Evolutionary conservation across 92 coral and sea anemone species (phyloP).

Genomic region (Chrysogorgia sp.): DNA sequence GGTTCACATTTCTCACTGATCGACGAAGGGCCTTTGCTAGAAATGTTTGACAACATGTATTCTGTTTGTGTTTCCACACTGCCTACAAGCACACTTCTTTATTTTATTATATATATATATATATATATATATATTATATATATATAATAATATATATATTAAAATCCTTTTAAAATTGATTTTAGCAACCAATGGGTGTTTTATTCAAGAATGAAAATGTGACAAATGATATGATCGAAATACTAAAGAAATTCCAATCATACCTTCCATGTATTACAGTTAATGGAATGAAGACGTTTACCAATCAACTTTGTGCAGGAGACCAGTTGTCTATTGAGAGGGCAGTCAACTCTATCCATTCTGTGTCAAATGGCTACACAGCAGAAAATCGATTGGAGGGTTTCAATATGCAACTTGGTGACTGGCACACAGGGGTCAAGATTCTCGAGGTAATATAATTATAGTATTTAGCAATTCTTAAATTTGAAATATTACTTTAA

Average conservation of each 20-base stretch:
- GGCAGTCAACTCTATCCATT: slow-evolving; percentile 61
- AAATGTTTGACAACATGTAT: too few relatives aligned
- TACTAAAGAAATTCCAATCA: slow-evolving; percentile 46
- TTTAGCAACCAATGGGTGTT: slow-evolving; percentile 57
- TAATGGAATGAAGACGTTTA: slow-evolving; percentile 14
- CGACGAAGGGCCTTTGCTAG: too few relatives aligned
- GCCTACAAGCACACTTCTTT: too few relatives aligned
- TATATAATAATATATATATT: too few relatives aligned
- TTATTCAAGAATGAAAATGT: slow-evolving; percentile 60
- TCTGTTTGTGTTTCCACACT: too few relatives aligned
- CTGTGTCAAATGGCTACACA: slow-evolving; percentile 62
- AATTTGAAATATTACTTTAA: not conserved
- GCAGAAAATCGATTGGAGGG: slow-evolving; percentile 44
- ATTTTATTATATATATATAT: too few relatives aligned
- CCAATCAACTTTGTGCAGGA: slow-evolving; percentile 49
- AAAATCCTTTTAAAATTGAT: not conserved
- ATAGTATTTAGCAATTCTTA: not conserved
- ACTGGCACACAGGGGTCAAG: slow-evolving; percentile 56
- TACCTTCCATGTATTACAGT: slow-evolving; percentile 38
- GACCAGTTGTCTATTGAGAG: slow-evolving; percentile 66
- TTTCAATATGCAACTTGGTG: slow-evolving; percentile 35
- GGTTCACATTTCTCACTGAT: too few relatives aligned
- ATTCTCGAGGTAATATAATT: slow-evolving; percentile 20
- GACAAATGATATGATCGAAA: slow-evolving; percentile 53
- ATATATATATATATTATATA: too few relatives aligned